Percentiles rank a stretch among this genome's conserved stretches.
These are phyloP conservation scores for Podarcis muralis DNA, from an alignment of 2,113 vertebrate genomes.

Conservation along the genomic window DNA sequence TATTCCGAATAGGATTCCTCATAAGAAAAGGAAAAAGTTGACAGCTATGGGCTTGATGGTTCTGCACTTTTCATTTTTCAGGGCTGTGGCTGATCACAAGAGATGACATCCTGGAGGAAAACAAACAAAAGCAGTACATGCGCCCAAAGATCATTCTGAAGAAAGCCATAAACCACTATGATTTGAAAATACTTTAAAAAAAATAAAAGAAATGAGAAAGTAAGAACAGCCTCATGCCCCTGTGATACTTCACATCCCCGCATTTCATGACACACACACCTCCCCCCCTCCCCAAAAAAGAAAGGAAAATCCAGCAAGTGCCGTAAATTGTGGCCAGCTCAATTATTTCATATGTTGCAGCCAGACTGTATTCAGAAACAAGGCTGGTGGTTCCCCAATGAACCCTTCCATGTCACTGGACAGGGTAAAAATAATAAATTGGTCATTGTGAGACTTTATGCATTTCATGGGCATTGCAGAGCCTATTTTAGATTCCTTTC, in stretches of 20 bases:
- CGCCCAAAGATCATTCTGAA: conserved; percentile 32
- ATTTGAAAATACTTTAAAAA: conserved; percentile 54
- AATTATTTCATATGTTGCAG: conserved; percentile 77
- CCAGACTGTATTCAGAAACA: conserved; percentile 73
- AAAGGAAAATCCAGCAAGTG: conserved; percentile 70
- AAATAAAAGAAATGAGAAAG: conserved; percentile 62
- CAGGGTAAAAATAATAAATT: conserved; percentile 79
- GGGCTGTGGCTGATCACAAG: conserved; percentile 42
- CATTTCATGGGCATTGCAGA: conserved; percentile 66
- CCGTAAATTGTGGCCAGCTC: conserved; percentile 78
- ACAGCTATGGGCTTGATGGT: conserved; percentile 40
- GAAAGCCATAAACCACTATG: conserved; percentile 53
- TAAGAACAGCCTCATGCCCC: conserved; percentile 57
- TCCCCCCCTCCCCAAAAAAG: conserved; percentile 44
- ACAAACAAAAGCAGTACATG: no score
- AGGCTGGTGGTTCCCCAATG: conserved; percentile 77
- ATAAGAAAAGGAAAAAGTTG: no score
- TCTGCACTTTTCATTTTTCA: conserved; percentile 69
- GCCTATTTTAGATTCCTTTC: conserved; percentile 73
- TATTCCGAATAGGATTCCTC: no score
- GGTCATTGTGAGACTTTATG: conserved; percentile 70
- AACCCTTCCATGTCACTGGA: conserved; percentile 70
- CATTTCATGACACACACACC: conserved; percentile 55
- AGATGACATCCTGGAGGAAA: conserved; percentile 49
- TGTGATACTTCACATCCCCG: conserved; percentile 51